Evolutionary conservation across 2,113 vertebrate genomes (phyloP).

Genomic region (Struthidea cinerea): DNA sequence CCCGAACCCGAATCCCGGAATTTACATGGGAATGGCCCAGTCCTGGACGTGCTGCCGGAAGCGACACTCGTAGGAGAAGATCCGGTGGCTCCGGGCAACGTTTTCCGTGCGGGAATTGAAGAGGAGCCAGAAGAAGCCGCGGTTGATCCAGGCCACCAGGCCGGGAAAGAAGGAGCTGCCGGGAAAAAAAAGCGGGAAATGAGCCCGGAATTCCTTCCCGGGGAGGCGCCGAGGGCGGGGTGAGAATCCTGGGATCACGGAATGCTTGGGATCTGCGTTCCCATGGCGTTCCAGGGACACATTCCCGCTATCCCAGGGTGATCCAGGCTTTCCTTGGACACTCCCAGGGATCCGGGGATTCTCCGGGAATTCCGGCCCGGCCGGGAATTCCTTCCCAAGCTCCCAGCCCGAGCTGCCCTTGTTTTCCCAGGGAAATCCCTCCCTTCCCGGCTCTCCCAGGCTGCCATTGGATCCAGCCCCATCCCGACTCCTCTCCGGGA

Average conservation of each 20-base stretch:
- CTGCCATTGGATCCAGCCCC: too few species aligned
- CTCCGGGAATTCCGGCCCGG: too few species aligned
- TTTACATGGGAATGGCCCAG: not conserved
- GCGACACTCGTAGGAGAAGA: not conserved
- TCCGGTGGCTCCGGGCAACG: not conserved
- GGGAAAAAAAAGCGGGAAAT: not conserved
- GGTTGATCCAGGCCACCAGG: not conserved
- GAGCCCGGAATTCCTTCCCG: not conserved
- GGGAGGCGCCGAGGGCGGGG: not conserved
- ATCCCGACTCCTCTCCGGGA: too few species aligned
- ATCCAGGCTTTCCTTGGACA: not conserved
- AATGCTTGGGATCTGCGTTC: not conserved
- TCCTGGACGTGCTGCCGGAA: not conserved
- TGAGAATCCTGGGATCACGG: not conserved
- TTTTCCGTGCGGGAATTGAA: not conserved
- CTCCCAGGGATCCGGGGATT: too few species aligned
- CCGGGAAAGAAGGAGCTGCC: not conserved
- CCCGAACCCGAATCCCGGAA: too few species aligned
- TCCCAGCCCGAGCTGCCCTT: too few species aligned
- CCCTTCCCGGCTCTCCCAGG: too few species aligned
- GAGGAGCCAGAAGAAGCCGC: not conserved
- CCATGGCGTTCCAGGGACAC: too few species aligned
- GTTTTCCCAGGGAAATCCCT: too few species aligned
- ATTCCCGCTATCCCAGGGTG: not conserved
- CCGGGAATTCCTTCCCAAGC: too few species aligned